These are phyloP conservation scores for Peribatodes rhomboidaria DNA, from an alignment of 2,888 invertebrate genomes.

Conservation along the genomic window DNA sequence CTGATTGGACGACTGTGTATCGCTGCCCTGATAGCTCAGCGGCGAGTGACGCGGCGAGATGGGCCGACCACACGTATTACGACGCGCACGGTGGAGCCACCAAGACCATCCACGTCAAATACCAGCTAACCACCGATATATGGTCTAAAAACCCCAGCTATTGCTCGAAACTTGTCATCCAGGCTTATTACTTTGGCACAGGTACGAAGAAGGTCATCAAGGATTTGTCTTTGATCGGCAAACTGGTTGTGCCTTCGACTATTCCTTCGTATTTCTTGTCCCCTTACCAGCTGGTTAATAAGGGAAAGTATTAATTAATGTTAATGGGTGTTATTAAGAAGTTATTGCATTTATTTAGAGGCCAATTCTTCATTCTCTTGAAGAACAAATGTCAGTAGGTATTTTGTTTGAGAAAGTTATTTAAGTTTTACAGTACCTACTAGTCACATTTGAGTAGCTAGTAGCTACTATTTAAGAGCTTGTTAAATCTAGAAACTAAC, in stretches of 20 bases:
- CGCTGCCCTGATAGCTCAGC: conserved; percentile 56
- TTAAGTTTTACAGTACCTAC: too few relatives aligned
- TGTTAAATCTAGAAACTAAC: too few relatives aligned
- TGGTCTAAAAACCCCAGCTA: conserved; percentile 64
- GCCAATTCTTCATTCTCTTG: background rate
- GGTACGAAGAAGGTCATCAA: conserved; percentile 59
- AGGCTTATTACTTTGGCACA: conserved; percentile 66
- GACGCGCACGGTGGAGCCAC: conserved; percentile 56
- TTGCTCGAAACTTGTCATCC: conserved; percentile 68
- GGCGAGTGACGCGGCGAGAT: conserved; percentile 59
- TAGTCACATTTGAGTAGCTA: too few relatives aligned
- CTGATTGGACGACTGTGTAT: conserved; percentile 67
- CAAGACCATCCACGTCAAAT: conserved; percentile 64
- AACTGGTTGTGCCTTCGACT: conserved; percentile 58
- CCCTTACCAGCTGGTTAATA: conserved; percentile 61
- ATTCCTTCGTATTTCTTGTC: conserved; percentile 63
- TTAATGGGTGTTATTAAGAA: background rate
- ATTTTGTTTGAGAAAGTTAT: too few relatives aligned
- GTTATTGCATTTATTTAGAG: background rate
- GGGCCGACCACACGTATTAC: conserved; percentile 66
- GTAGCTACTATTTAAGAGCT: too few relatives aligned
- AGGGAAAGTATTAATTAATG: conserved; percentile 58
- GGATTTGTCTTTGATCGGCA: conserved; percentile 49
- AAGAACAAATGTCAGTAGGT: too few relatives aligned
- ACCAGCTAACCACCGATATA: conserved; percentile 57